Conservation (phyloP, 2,797 vertebrate genomes). For the Malurus leucopterus region DNA sequence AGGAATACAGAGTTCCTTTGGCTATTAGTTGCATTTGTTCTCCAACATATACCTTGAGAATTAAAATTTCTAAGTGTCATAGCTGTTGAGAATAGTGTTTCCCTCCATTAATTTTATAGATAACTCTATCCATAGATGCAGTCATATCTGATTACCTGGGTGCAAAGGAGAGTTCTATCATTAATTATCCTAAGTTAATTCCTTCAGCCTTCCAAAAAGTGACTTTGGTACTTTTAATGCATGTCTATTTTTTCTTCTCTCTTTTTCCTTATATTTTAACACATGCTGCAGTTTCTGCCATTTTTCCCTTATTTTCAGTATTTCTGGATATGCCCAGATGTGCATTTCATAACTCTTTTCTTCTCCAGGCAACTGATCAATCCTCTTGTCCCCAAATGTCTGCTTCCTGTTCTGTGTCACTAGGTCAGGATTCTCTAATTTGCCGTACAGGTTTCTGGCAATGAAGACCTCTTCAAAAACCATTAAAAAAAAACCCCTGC, state of each 20-base stretch:
- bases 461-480: background rate
- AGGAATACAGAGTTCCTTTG: constrained; percentile 28
- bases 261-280: background rate
- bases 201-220: background rate
- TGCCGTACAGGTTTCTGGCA: background rate
- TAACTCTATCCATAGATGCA: background rate
- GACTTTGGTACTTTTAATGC: background rate
- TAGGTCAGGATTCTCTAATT: background rate
- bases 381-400: background rate
- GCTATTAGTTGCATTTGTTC: constrained; percentile 5
- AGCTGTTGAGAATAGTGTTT: background rate
- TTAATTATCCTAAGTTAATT: background rate
- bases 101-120: background rate
- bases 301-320: background rate
- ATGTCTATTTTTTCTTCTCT: background rate
- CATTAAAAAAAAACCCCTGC: background rate
- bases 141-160: background rate
- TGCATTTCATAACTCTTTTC: background rate
- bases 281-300: background rate
- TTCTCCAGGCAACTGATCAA: background rate
- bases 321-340: background rate
- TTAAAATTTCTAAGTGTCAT: background rate
- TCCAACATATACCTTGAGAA: background rate
- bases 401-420: background rate
- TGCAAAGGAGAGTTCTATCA: background rate